A percentile compares a stretch with the other conserved stretches of the same genome.
phyloP scores from a whole-genome alignment of 2,797 vertebrate genomes.

The Aulostomus chinensis region DNA sequence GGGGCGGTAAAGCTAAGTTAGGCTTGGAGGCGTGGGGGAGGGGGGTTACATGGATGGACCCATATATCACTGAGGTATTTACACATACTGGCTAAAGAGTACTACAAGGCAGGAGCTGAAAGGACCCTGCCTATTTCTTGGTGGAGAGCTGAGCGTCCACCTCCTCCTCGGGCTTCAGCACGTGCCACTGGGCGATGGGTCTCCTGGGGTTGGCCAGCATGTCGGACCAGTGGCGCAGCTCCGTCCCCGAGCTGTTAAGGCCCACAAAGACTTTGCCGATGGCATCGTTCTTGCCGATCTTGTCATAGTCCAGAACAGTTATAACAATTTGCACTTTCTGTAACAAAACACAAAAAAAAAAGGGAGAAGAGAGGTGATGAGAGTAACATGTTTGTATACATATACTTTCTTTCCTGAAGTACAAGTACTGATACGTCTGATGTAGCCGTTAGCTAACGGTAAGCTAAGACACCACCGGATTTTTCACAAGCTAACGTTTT shows the following conservation, averaged over 20 bases:
- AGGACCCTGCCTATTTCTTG: constrained; percentile 92
- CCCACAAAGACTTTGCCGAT: constrained; percentile 99
- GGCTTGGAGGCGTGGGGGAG: constrained; percentile 61
- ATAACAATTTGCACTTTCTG: constrained; percentile 99
- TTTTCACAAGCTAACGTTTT: too few species aligned
- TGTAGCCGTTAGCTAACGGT: too few species aligned
- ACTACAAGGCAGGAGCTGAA: constrained; percentile 91
- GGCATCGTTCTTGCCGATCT: constrained; percentile 99
- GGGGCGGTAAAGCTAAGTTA: constrained; percentile 59
- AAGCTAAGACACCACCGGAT: too few species aligned
- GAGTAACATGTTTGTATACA: too few species aligned
- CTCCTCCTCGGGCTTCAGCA: constrained; percentile 96
- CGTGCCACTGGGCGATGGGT: constrained; percentile 99
- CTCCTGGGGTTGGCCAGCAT: constrained; percentile 99
- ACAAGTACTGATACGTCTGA: too few species aligned
- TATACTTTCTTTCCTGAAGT: too few species aligned
- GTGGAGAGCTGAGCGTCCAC: constrained; percentile 95
- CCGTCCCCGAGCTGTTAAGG: constrained; percentile 96
- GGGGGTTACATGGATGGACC: constrained; percentile 87
- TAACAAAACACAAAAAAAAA: constrained; percentile 52
- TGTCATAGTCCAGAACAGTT: constrained; percentile 99
- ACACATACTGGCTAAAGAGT: constrained; percentile 99
- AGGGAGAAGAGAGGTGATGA: background rate
- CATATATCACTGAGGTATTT: constrained; percentile 99
- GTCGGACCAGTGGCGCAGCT: constrained; percentile 99